phyloP scores from a whole-genome alignment of 1,140 invertebrate genomes.

The Fopius arisanus region DNA sequence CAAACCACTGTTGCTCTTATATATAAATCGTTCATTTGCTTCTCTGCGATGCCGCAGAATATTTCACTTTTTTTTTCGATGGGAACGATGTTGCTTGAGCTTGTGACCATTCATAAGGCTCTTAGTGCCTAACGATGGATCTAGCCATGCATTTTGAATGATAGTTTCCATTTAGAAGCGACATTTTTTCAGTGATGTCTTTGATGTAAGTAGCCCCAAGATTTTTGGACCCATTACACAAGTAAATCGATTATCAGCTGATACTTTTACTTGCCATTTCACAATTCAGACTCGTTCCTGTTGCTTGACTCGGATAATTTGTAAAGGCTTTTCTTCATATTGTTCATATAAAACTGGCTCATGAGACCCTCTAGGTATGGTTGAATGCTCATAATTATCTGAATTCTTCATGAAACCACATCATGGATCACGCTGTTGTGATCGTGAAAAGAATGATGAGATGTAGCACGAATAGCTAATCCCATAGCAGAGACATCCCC shows the following conservation, averaged over 20 bases:
- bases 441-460: constrained; percentile 4
- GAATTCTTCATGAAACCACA: background rate
- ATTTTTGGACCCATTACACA: constrained; percentile 20
- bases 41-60: constrained; percentile 21
- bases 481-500: background rate
- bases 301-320: constrained; percentile 12
- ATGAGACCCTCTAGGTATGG: constrained; percentile 1
- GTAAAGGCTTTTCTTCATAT: constrained; percentile 4
- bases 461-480: background rate
- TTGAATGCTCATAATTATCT: constrained; percentile 11
- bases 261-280: constrained; percentile 16
- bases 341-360: background rate
- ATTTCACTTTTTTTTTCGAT: background rate
- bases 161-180: background rate
- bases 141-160: background rate
- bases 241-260: constrained; percentile 22
- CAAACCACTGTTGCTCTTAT: constrained; percentile 25
- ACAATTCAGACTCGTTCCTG: constrained; percentile 20
- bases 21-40: constrained; percentile 17
- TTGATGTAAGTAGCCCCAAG: background rate
- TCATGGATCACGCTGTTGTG: background rate
- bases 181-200: background rate
- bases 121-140: background rate
- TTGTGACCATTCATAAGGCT: background rate
- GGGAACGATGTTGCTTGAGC: constrained; percentile 10